Base-by-base conservation (phyloP, 2,797 vertebrate species). In the Notolabrus celidotus region DNA sequence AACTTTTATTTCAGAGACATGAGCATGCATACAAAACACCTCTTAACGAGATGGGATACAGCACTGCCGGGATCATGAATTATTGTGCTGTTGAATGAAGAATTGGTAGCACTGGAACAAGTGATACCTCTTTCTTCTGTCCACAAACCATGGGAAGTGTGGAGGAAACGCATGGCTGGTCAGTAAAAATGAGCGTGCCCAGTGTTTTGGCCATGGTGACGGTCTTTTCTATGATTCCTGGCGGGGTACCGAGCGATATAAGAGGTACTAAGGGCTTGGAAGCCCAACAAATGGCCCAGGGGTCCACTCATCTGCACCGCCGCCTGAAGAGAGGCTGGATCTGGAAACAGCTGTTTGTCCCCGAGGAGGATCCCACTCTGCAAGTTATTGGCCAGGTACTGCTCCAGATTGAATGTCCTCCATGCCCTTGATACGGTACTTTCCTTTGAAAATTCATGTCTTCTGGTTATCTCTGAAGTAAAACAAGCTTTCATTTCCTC, bases 361-460 rank as follows among this genome's bases (percentile, higher is more conserved):
- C 90, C 0, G 97, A 99, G 86, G 97, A 98, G 80, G 93, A 96
- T 89, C 84, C 71, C 2, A 77, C 76, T 61, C 92, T 88, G 47
- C 86, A 93, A 10, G 90, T 92, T 72, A 88, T 98, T 83, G 96
- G 96, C 81, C 95, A 95, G 97, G 98, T 99, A 96, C 47, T 15
- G 33, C 45, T 74, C 66, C 66, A 71, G 15, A 75, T 80, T 85
- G 72, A 89, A 89, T 34, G 78, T 54, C 83, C 62, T 83, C 89
- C 85, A 86, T 47, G 86, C 88, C 89, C 88, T 89, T 87, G 74
- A 62, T 70, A 55, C 17, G 20, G 19, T 66, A 22, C 47, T 75
- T 78, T n/a, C n/a, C 31, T 79, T 77, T 77, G 38, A 82, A 83
- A 86, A 59, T 73, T 29, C 50, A 43, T 57, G 33, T 73, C 68